Percentiles rank a stretch among this genome's conserved stretches.
These are phyloP conservation scores for Macrochelys suwanniensis DNA, from an alignment of 2,797 vertebrate species.

Conservation along the genomic window DNA sequence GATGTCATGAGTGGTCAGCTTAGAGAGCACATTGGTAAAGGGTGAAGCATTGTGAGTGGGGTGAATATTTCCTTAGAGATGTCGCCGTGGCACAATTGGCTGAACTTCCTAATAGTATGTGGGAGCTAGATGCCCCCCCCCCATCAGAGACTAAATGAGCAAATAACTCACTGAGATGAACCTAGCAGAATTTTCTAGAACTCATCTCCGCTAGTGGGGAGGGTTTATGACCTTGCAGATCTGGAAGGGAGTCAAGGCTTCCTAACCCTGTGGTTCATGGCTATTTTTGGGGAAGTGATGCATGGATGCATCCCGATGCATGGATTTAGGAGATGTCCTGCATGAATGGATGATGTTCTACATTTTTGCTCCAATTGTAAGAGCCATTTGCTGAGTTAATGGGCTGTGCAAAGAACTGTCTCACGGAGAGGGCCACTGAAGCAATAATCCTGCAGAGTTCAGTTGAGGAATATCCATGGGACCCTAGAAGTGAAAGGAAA, in stretches of 20 bases:
- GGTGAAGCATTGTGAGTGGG: no score
- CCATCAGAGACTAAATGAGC: accelerated
- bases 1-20: no score
- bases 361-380: no score
- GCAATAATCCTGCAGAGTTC: accelerated
- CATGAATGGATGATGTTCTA: neutral
- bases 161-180: neutral
- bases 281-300: no score
- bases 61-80: no score
- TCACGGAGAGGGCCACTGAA: accelerated
- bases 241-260: no score
- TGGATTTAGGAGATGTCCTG: accelerated
- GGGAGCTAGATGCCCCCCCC: neutral
- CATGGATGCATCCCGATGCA: neutral
- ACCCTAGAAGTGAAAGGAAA: neutral
- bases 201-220: no score
- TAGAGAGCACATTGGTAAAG: no score
- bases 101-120: accelerated
- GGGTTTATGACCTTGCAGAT: no score
- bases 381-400: no score
- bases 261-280: no score
- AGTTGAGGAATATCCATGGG: no score
- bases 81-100: accelerated
- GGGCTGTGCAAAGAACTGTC: neutral
- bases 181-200: neutral